Base-by-base conservation (phyloP, 2,888 invertebrate species). In the Amphiduros pacificus region DNA sequence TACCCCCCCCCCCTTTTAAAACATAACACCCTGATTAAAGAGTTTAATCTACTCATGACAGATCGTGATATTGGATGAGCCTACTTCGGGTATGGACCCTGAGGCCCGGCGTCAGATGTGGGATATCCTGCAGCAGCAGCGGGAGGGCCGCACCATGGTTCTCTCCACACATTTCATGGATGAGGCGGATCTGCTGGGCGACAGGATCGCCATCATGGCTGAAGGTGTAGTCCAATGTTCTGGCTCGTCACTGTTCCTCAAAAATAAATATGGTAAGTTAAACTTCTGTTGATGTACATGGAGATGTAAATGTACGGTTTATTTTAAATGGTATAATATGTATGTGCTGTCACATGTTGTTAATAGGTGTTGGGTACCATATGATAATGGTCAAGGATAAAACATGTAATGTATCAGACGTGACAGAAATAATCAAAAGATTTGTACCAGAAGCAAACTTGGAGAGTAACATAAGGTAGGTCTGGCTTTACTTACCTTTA, bases 191-290 rank as follows among this genome's bases (percentile, higher is more conserved):
- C 85, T 91, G 51, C 85, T 93, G 2, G 93, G 92, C 0, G 93
- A 93, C 82, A 86, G 92, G 32, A 91, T 93, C 68, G 93, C 92
- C 2, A 93, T 93, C 60, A 91, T 93, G 91, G 88, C 91, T 1
- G 87, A 88, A 54, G 93, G 93, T 1, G 86, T 87, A 49, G 82
- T 93, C 41, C 89, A 91, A 75, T 92, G 92, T 74, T 88, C 89
- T 66, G 93, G 93, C 1, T 89, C 91, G 0, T 89, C 91, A 2
- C 73, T 85, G 70, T 86, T 84, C 71, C 85, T 93, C 26, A 93
- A 93, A 79, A 89, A 89, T 72, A 88, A 89, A 77, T 93, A 90
- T 75, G 93, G 93, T 82, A 57, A 40, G 58, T n/a, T n/a, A n/a
- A n/a, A n/a, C n/a, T n/a, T n/a, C n/a, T n/a, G n/a, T n/a, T n/a